A percentile compares a stretch with the other conserved stretches of the same genome.
Conservation (phyloP, 2,113 vertebrate species). For the Ptilorrhoa leucosticta region DNA sequence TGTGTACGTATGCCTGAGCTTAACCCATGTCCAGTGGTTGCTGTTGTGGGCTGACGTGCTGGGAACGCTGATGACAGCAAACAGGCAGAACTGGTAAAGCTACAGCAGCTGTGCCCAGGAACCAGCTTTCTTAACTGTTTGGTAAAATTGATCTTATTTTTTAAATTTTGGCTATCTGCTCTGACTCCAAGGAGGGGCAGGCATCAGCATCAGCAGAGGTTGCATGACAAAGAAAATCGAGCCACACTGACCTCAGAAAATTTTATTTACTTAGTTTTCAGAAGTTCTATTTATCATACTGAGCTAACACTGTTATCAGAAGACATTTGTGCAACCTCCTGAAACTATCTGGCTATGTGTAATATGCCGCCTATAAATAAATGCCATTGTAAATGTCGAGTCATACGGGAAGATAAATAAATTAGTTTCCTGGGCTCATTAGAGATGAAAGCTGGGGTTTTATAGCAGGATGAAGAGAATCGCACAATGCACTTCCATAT, state of each 20-base stretch:
- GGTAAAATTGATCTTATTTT: background rate
- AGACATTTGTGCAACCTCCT: background rate
- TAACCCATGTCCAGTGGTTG: accelerated
- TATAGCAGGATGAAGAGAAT: background rate
- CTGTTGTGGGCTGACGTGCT: background rate
- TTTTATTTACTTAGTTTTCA: background rate
- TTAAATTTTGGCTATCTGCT: background rate
- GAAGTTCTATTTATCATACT: background rate
- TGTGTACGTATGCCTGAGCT: background rate
- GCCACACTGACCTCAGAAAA: background rate
- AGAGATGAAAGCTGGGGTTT: background rate
- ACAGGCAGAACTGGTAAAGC: background rate
- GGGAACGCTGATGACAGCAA: background rate
- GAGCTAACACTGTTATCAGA: background rate
- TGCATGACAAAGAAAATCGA: background rate
- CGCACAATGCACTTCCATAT: background rate
- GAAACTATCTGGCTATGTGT: background rate
- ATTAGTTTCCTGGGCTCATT: conserved; percentile 4
- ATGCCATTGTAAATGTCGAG: background rate
- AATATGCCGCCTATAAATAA: background rate
- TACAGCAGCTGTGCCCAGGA: background rate
- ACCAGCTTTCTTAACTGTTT: background rate
- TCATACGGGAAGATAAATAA: background rate
- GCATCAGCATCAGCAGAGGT: background rate
- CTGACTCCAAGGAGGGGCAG: background rate